Evolutionary conservation across 2,113 vertebrate species (phyloP).

Genomic region (Tetraodon nigroviridis): DNA sequence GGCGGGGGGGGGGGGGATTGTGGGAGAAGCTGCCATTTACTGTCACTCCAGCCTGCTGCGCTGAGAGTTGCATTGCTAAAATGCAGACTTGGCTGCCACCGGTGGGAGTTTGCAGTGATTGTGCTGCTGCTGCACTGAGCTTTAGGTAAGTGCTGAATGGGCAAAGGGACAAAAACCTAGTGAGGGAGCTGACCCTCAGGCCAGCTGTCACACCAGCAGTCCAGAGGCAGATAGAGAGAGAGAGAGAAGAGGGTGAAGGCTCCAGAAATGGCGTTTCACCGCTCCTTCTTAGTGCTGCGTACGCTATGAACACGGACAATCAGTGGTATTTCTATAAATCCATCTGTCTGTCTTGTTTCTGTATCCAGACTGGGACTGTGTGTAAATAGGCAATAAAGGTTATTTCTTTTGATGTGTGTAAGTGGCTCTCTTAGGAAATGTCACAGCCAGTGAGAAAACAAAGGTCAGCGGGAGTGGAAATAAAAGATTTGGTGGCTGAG

Average conservation of each 20-base stretch:
- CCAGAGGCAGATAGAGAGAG: constrained; percentile 13
- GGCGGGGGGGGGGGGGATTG: constrained; percentile 51
- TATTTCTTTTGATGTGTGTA: constrained; percentile 67
- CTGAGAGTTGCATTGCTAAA: constrained; percentile 56
- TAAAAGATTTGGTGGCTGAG: constrained; percentile 29
- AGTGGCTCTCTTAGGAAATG: constrained; percentile 67
- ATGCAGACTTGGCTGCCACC: constrained; percentile 62
- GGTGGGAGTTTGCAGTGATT: constrained; percentile 65
- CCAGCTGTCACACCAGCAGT: constrained; percentile 62
- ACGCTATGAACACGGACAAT: constrained; percentile 36
- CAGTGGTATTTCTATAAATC: constrained; percentile 61
- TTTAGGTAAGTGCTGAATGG: constrained; percentile 68
- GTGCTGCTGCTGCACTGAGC: constrained; percentile 60
- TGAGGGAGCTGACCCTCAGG: constrained; percentile 60
- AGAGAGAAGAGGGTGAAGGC: constrained; percentile 18
- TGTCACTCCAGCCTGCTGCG: constrained; percentile 61
- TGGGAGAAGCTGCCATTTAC: constrained; percentile 60
- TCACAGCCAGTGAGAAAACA: constrained; percentile 59
- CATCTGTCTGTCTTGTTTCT: constrained; percentile 15
- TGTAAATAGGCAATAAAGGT: constrained; percentile 71
- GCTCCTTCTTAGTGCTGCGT: constrained; percentile 34
- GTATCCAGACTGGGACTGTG: constrained; percentile 24
- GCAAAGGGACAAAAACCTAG: constrained; percentile 62
- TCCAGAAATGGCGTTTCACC: constrained; percentile 40
- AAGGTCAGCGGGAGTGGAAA: constrained; percentile 61